A percentile compares a stretch with the other conserved stretches of the same genome.
phyloP scores from a whole-genome alignment of 1,140 invertebrate genomes.

The Drosophila lowei region DNA sequence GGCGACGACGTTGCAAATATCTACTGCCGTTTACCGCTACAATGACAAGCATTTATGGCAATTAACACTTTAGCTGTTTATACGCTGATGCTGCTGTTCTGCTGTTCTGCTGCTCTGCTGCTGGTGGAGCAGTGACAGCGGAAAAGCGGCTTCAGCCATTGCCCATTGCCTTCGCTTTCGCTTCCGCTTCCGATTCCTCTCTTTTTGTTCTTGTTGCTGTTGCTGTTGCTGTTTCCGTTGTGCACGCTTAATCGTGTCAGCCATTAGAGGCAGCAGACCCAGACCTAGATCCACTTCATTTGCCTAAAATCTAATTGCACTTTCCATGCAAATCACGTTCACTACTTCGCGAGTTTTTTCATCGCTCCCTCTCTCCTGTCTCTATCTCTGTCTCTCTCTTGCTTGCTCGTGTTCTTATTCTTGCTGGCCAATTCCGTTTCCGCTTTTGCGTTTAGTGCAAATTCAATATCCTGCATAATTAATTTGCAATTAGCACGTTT shows the following conservation, averaged over 20 bases:
- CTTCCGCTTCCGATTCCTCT: no score
- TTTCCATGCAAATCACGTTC: slow-evolving; percentile 75
- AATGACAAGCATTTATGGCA: slow-evolving; percentile 83
- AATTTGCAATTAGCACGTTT: slow-evolving; percentile 83
- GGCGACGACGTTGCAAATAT: slow-evolving; percentile 76
- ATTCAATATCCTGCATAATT: slow-evolving; percentile 83
- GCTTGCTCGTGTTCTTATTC: no score
- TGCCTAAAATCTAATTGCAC: slow-evolving; percentile 62
- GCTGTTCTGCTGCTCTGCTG: slow-evolving; percentile 3
- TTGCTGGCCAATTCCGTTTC: slow-evolving; percentile 29
- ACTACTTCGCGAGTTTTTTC: slow-evolving; percentile 26
- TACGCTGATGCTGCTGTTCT: slow-evolving; percentile 60
- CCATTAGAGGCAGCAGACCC: slow-evolving; percentile 66
- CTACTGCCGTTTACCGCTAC: slow-evolving; percentile 82
- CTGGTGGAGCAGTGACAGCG: not conserved
- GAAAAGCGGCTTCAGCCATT: slow-evolving; percentile 8
- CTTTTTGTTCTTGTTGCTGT: not conserved
- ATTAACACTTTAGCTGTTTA: slow-evolving; percentile 84
- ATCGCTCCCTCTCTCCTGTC: not conserved
- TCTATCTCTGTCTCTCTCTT: slow-evolving; percentile 9
- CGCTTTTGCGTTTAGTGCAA: slow-evolving; percentile 71
- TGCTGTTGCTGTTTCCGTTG: slow-evolving; percentile 29
- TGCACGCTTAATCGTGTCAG: slow-evolving; percentile 75
- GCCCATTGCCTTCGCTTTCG: not conserved
- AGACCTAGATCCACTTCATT: slow-evolving; percentile 32